A percentile compares a stretch with the other conserved stretches of the same genome.
phyloP scores from a whole-genome alignment of 2,888 invertebrate genomes.

The Cyclophora albipunctata region DNA sequence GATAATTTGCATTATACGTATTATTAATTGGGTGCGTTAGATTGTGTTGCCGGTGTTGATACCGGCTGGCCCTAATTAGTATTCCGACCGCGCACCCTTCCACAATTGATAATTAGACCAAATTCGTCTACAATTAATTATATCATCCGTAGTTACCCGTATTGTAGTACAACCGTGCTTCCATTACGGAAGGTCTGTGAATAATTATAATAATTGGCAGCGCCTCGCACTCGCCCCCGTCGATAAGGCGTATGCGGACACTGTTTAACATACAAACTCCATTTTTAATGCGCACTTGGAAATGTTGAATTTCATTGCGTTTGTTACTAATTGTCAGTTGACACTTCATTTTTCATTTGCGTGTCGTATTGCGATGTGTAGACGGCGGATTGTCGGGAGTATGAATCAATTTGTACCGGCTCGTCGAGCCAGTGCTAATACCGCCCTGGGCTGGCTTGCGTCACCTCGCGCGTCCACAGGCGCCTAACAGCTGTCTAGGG shows the following conservation, averaged over 20 bases:
- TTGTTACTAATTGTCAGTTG: too few relatives aligned
- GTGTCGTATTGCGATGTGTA: too few relatives aligned
- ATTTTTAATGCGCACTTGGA: too few relatives aligned
- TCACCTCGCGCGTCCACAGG: not conserved
- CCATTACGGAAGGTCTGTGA: not conserved
- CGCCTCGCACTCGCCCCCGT: too few relatives aligned
- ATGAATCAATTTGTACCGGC: not conserved
- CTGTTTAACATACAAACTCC: too few relatives aligned
- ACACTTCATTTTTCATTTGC: too few relatives aligned
- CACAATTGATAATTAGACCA: constrained; percentile 13
- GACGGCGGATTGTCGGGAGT: not conserved
- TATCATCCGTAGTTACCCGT: not conserved
- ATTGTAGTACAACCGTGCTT: not conserved
- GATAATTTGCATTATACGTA: too few relatives aligned
- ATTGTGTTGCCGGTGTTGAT: too few relatives aligned
- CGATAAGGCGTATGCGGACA: too few relatives aligned
- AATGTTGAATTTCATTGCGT: too few relatives aligned
- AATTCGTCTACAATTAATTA: constrained; percentile 7
- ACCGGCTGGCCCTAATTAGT: constrained; percentile 2
- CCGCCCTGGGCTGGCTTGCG: not conserved
- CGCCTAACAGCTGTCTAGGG: not conserved
- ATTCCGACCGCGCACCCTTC: constrained; percentile 2
- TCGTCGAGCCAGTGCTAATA: not conserved
- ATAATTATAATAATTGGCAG: too few relatives aligned
- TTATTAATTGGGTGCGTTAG: too few relatives aligned